Evolutionary conservation across 2,113 vertebrate genomes (phyloP), one percentile per base, ranked within the genome.

Genomic region (Galbula dea): DNA sequence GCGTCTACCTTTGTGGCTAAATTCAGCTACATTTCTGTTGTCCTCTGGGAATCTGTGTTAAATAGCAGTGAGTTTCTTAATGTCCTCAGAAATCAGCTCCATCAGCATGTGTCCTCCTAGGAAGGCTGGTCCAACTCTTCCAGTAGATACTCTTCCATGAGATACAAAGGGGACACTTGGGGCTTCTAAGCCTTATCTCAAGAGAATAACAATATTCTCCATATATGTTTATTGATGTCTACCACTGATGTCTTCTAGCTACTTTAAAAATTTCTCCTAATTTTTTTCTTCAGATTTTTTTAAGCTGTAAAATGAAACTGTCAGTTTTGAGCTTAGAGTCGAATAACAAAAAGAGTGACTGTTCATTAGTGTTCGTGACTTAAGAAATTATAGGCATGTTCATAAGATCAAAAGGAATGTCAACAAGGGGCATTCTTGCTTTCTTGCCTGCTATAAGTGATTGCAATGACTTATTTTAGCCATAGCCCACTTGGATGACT

Each of bases 401-500:
- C 15, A 8, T n/a, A 80, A 54, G 55, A 86, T 69, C 59, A 37
- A 16, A 51, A 51, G 51, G 80, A 87, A 32, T 67, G 62, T 66
- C 86, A 72, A 3, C 62, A 45, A 76, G 55, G 49, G 24, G 8
- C 32, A 23, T 67, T 58, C 46, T 57, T 52, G 69, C 73, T 88
- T 76, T 84, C 84, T 94, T 94, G 89, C 83, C 91, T 90, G 51
- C 69, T 34, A 2, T 36, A 36, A 84, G 37, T 79, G 69, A 73
- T 49, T 55, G 65, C 77, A 86, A 0, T 84, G 79, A 83, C 36
- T 83, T 90, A n/a, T 66, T 86, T 75, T 95, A 94, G 93, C 95
- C 76, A 5, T 73, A 59, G 54, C 89, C 43, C 67, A 74, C 87
- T 94, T 96, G 95, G 93, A 94, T 93, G 71, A 63, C 67, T 62